phyloP scores from a whole-genome alignment of 2,888 invertebrate genomes.

The Busseola fusca region DNA sequence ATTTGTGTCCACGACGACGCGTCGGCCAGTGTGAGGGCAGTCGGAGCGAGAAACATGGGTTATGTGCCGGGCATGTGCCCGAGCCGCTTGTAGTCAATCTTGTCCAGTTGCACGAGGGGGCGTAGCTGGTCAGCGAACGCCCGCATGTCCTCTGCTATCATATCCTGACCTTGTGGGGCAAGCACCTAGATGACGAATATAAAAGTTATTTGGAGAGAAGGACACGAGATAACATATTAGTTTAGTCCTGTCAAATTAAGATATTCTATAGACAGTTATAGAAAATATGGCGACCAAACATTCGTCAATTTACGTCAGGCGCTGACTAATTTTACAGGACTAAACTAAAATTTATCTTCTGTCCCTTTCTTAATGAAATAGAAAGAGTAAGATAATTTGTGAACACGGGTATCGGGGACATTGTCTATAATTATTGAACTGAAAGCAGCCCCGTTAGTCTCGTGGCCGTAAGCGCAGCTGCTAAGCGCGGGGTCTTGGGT shows the following conservation, averaged over 20 bases:
- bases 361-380: too few species aligned
- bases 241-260: too few species aligned
- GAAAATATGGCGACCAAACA: too few species aligned
- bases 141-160: constrained; percentile 98
- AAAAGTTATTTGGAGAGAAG: background rate
- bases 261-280: too few species aligned
- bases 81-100: constrained; percentile 96
- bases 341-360: too few species aligned
- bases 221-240: too few species aligned
- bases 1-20: constrained; percentile 26
- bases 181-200: constrained; percentile 88
- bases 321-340: too few species aligned
- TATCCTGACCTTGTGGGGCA: constrained; percentile 97
- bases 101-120: constrained; percentile 97
- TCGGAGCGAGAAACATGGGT: constrained; percentile 71
- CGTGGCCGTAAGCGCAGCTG: background rate
- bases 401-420: too few species aligned
- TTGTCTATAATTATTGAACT: background rate
- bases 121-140: constrained; percentile 97
- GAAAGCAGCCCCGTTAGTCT: background rate
- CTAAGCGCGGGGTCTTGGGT: background rate
- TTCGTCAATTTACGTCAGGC: too few species aligned
- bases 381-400: too few species aligned
- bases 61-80: constrained; percentile 84
- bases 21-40: constrained; percentile 56